These are phyloP conservation scores for Poeciliopsis paucimaculata DNA, from an alignment of 2,797 vertebrate species.

Conservation along the genomic window DNA sequence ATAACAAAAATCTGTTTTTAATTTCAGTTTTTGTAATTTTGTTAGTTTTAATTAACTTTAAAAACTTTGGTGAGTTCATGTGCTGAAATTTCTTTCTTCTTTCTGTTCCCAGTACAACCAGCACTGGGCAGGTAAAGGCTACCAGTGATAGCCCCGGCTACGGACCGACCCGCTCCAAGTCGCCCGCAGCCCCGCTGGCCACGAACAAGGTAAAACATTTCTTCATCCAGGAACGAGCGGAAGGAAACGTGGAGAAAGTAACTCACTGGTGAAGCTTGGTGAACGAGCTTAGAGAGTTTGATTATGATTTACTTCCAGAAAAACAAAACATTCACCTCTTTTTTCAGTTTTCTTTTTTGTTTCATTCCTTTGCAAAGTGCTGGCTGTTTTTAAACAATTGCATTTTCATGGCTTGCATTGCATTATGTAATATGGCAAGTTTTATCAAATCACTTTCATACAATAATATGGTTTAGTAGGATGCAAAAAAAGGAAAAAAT, in stretches of 20 bases:
- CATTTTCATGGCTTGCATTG: constrained; percentile 10
- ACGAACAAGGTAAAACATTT: constrained; percentile 64
- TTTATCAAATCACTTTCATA: constrained; percentile 29
- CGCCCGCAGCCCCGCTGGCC: constrained; percentile 33
- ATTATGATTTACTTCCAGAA: neutral
- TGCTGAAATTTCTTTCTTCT: constrained; percentile 11
- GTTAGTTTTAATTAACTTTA: too few relatives aligned
- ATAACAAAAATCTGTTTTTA: too few relatives aligned
- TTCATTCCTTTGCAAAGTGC: neutral
- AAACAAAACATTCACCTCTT: neutral
- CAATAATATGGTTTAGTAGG: constrained; percentile 17
- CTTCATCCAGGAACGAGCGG: constrained; percentile 8
- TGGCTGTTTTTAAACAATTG: neutral
- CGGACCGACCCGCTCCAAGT: constrained; percentile 34
- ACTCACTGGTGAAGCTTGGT: neutral
- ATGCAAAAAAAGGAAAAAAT: constrained; percentile 8
- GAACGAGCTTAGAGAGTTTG: neutral
- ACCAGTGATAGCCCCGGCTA: constrained; percentile 22
- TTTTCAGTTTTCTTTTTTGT: neutral
- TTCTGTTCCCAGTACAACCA: constrained; percentile 54
- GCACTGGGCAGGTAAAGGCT: constrained; percentile 42
- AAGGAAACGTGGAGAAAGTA: constrained; percentile 1
- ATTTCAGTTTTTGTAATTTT: too few relatives aligned
- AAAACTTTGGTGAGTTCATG: too few relatives aligned
- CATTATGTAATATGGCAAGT: constrained; percentile 41